phyloP scores from a whole-genome alignment of 2,113 vertebrate species.

The Varanus salvator region DNA sequence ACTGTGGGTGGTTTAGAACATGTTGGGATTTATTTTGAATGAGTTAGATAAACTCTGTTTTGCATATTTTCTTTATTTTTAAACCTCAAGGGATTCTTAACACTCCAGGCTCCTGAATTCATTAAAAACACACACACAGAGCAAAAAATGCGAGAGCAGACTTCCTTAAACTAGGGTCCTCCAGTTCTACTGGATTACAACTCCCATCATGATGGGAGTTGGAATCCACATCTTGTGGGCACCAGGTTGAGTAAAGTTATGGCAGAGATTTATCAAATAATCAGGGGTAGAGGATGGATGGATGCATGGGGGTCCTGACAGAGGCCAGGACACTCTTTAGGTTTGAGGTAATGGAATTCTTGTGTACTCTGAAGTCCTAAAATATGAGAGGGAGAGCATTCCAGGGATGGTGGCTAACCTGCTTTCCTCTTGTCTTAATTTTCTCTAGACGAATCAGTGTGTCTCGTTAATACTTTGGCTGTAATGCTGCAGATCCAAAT shows the following conservation, averaged over 20 bases:
- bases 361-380: not conserved
- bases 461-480: not conserved
- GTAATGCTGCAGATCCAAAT: conserved; percentile 20
- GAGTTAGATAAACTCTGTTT: not conserved
- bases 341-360: not conserved
- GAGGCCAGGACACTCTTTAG: not conserved
- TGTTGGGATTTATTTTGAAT: not conserved
- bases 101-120: too few species aligned
- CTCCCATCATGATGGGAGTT: too few species aligned
- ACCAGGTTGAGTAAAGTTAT: too few species aligned
- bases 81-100: not conserved
- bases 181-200: too few species aligned
- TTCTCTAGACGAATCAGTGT: not conserved
- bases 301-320: not conserved
- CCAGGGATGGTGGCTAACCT: not conserved
- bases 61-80: not conserved
- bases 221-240: too few species aligned
- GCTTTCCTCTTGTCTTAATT: not conserved
- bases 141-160: not conserved
- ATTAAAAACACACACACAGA: not conserved
- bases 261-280: not conserved
- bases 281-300: not conserved
- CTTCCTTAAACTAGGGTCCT: too few species aligned
- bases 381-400: not conserved
- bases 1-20: not conserved